Evolutionary conservation across 2,113 vertebrate species (phyloP).

Genomic region (Xiphorhynchus elegans): DNA sequence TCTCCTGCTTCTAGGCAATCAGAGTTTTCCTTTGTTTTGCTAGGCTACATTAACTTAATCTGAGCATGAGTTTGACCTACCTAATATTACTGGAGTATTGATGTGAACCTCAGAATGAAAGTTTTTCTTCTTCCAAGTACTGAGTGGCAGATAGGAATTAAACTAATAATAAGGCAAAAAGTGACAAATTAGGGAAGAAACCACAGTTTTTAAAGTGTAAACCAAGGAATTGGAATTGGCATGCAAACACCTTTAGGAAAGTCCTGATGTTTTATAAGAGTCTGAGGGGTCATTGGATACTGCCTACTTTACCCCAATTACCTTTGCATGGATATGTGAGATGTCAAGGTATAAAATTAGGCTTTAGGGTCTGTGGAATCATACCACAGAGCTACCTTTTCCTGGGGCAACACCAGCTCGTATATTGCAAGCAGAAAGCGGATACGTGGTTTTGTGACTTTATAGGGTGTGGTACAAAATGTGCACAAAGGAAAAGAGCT

Average conservation of each 20-base stretch:
- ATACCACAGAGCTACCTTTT: not conserved
- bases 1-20: not conserved
- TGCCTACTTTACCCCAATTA: rapidly evolving
- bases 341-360: not conserved
- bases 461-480: not conserved
- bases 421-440: not conserved
- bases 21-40: not conserved
- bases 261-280: not conserved
- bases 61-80: not conserved
- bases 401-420: not conserved
- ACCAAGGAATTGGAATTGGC: not conserved
- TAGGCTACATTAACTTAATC: not conserved
- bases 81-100: not conserved
- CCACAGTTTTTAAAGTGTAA: not conserved
- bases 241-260: not conserved
- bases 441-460: not conserved
- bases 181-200: not conserved
- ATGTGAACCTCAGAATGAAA: not conserved
- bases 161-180: not conserved
- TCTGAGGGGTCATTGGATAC: not conserved
- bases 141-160: not conserved
- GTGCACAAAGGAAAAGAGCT: not conserved
- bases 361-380: not conserved
- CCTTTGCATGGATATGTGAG: not conserved
- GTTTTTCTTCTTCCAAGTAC: not conserved